Evolutionary conservation across 2,797 vertebrate genomes (phyloP).

Genomic region (Mastacembelus armatus): DNA sequence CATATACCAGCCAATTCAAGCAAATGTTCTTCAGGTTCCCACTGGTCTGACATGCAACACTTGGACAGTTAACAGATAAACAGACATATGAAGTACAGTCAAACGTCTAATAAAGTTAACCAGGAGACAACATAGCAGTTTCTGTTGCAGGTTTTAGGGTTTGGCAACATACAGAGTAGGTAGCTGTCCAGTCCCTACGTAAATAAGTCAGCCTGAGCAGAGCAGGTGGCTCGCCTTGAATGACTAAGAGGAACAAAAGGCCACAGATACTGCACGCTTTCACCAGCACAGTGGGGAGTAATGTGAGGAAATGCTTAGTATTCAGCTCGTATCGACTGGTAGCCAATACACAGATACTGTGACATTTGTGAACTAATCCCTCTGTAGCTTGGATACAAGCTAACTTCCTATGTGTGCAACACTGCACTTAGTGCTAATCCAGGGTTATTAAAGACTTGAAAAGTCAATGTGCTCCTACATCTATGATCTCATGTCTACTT

Average conservation of each 20-base stretch:
- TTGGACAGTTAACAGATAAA: constrained; percentile 27
- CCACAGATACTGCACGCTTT: constrained; percentile 77
- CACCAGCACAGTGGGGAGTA: constrained; percentile 72
- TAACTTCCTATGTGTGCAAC: constrained; percentile 30
- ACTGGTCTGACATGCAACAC: constrained; percentile 28
- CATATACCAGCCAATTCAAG: constrained; percentile 62
- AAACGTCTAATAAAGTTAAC: constrained; percentile 17
- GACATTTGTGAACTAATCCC: constrained; percentile 72
- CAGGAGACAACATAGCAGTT: neutral
- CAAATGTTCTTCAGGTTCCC: constrained; percentile 41
- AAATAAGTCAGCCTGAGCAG: constrained; percentile 62
- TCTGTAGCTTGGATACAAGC: constrained; percentile 60
- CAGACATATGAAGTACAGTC: neutral
- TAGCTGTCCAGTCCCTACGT: constrained; percentile 23
- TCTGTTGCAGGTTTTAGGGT: constrained; percentile 17
- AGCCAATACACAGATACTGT: constrained; percentile 72
- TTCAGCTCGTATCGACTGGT: constrained; percentile 76
- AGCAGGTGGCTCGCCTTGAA: constrained; percentile 80
- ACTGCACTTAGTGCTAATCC: constrained; percentile 29
- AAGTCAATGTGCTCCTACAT: neutral
- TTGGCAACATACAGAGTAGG: neutral
- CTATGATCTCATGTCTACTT: neutral
- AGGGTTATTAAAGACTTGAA: constrained; percentile 20
- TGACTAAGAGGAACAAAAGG: constrained; percentile 74
- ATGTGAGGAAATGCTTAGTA: constrained; percentile 79